phyloP scores from a whole-genome alignment of 2,888 invertebrate species.

The Synanthedon vespiformis region DNA sequence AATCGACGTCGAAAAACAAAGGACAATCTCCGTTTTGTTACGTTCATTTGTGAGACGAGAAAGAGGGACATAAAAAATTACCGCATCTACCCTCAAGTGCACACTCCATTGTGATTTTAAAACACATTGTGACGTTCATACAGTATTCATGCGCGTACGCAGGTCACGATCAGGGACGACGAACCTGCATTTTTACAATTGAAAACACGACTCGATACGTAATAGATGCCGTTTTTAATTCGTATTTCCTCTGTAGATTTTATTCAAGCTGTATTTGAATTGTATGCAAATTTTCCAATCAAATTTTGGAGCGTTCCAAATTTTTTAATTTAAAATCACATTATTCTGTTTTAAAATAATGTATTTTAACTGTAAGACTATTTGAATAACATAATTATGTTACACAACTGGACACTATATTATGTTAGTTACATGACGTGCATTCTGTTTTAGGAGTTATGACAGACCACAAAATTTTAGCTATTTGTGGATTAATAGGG shows the following conservation, averaged over 20 bases:
- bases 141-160: slow-evolving; percentile 55
- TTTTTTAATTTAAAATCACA: too few species aligned
- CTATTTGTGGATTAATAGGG: too few species aligned
- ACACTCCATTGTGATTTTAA: not conserved
- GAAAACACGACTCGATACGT: slow-evolving; percentile 8
- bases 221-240: slow-evolving; percentile 38
- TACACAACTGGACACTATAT: not conserved
- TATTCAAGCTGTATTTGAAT: not conserved
- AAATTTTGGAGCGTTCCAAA: not conserved
- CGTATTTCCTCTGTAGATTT: slow-evolving; percentile 19
- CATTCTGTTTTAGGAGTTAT: too few species aligned
- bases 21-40: not conserved
- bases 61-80: not conserved
- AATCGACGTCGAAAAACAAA: not conserved
- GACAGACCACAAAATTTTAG: too few species aligned
- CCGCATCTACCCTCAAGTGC: not conserved
- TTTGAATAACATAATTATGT: not conserved
- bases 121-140: slow-evolving; percentile 25
- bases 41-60: not conserved
- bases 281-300: not conserved
- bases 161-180: slow-evolving; percentile 65
- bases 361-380: not conserved
- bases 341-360: not conserved
- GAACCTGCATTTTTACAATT: slow-evolving; percentile 30
- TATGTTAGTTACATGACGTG: not conserved